A percentile compares a stretch with the other conserved stretches of the same genome.
phyloP scores from a whole-genome alignment of 2,113 vertebrate genomes.

The Triplophysa siluroides region DNA sequence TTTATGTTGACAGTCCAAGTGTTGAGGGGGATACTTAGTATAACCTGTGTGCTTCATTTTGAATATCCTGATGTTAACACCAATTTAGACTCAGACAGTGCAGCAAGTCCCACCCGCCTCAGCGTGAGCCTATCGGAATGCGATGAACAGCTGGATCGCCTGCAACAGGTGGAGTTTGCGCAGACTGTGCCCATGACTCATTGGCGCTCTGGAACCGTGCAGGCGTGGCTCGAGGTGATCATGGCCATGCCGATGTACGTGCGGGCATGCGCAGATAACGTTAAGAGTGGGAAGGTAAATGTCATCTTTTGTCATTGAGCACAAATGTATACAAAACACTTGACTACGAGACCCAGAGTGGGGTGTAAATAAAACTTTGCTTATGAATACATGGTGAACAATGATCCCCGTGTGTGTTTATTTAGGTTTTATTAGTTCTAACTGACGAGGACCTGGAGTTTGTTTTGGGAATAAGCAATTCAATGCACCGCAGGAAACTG shows the following conservation, averaged over 20 bases:
- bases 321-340: not conserved
- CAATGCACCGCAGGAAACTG: slow-evolving; percentile 85
- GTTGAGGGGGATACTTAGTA: too few species aligned
- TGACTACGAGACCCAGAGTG: too few species aligned
- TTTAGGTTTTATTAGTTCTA: slow-evolving; percentile 81
- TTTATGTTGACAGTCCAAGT: too few species aligned
- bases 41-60: too few species aligned
- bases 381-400: not conserved
- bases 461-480: slow-evolving; percentile 79
- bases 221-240: slow-evolving; percentile 88
- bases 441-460: slow-evolving; percentile 84
- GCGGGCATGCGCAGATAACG: slow-evolving; percentile 81
- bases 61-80: slow-evolving; percentile 16
- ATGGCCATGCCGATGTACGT: slow-evolving; percentile 92
- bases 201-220: slow-evolving; percentile 84
- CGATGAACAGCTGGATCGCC: slow-evolving; percentile 82
- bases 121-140: slow-evolving; percentile 80
- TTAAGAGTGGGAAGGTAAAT: slow-evolving; percentile 86
- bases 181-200: slow-evolving; percentile 81
- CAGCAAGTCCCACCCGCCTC: slow-evolving; percentile 77
- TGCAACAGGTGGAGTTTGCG: slow-evolving; percentile 85
- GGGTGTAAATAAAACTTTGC: not conserved
- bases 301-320: not conserved
- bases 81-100: slow-evolving; percentile 80
- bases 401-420: slow-evolving; percentile 40